Evolutionary conservation across 2,113 vertebrate species (phyloP).

Genomic region (Arvicanthis niloticus): DNA sequence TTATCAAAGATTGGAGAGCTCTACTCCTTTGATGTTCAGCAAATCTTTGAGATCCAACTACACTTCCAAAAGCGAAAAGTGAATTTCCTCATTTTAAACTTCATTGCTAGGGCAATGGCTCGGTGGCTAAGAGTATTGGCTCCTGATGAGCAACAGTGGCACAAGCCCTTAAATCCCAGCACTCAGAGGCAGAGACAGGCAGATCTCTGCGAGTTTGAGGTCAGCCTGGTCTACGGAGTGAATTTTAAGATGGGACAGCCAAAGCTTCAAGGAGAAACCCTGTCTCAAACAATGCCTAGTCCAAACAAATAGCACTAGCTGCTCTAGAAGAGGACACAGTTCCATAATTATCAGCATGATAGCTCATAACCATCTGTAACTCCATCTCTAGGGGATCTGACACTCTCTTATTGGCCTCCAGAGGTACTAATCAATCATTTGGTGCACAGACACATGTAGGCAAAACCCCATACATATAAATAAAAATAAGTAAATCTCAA

Average conservation of each 20-base stretch:
- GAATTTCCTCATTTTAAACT: constrained; percentile 31
- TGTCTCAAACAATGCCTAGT: neutral
- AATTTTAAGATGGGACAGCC: neutral
- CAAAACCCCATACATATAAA: neutral
- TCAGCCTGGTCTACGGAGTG: neutral
- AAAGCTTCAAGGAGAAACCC: neutral
- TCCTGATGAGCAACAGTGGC: neutral
- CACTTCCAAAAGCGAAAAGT: constrained; percentile 29
- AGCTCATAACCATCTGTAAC: neutral
- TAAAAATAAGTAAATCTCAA: neutral
- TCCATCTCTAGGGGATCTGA: neutral
- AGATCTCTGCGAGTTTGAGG: no score
- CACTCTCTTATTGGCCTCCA: neutral
- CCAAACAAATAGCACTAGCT: neutral
- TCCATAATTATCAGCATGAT: neutral
- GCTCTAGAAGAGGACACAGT: neutral
- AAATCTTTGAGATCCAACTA: constrained; percentile 24
- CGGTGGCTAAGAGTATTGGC: neutral
- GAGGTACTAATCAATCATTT: neutral
- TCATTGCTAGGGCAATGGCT: neutral
- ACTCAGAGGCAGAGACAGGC: no score
- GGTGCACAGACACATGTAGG: neutral
- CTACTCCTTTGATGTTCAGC: neutral
- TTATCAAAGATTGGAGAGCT: neutral
- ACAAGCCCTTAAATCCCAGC: no score